Evolutionary conservation across 2,797 vertebrate species (phyloP), one percentile per base, ranked within the genome.

Genomic region (Lithobates pipiens): DNA sequence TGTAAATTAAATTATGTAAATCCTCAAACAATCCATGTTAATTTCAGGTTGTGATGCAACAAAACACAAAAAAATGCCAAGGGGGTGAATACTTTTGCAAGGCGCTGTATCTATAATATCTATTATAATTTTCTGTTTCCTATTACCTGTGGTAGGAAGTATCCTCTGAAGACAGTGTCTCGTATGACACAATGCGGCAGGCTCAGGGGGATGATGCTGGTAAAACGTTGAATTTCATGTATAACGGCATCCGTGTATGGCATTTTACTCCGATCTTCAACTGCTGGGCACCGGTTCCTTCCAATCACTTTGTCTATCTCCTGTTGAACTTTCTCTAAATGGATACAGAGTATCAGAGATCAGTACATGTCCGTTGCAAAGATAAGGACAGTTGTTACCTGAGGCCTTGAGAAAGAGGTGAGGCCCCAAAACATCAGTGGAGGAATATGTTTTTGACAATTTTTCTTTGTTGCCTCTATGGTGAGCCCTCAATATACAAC

Each of bases 201-300:
- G 2, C 90, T 92, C 54, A 93, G 87, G 1, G 94, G 93, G 18
- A 91, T 86, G 0, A 94, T 13, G 2, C 94, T 95, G 82, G 95
- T 84, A 0, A 91, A 93, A 23, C 92, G 82, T 85, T 94, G 94
- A 0, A 93, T 92, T 85, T 96, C 94, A 0, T 94, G 93, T 32
- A 96, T 92, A 39, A 96, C 94, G 0, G 95, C 95, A 0, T 95
- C 91, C 0, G 93, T 94, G 84, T 95, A 96, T 0, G 95, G 95
- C 69, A 96, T 95, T 29, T 90, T 94, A 77, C 69, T 92, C 76
- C 85, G 89, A 88, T 96, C 93, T 9, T 92, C 92, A 82, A 94
- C 92, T 21, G 54, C 73, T 2, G 91, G 94, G 4, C 68, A 67
- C 10, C 69, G 89, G 2, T 91, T 80, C 11, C 32, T 72, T 74